Evolutionary conservation across 2,113 vertebrate species (phyloP).

Genomic region (Danionella cerebrum): DNA sequence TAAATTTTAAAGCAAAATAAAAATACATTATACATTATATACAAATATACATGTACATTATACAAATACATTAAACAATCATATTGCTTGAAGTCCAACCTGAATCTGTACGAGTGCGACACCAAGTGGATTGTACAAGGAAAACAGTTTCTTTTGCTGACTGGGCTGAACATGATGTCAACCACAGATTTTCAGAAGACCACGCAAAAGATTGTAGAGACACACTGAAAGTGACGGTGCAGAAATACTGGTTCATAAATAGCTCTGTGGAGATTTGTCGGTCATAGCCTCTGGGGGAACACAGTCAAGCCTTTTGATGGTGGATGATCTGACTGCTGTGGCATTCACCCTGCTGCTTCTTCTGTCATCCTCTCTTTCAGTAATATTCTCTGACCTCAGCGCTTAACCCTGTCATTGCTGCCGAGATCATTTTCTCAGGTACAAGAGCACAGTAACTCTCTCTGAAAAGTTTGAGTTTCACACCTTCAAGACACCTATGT

Average conservation of each 20-base stretch:
- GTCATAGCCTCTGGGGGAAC: conserved; percentile 3
- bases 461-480: no score
- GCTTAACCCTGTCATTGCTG: conserved; percentile 24
- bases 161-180: no score
- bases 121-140: no score
- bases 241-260: conserved; percentile 28
- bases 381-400: conserved; percentile 33
- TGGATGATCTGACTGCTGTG: conserved; percentile 39
- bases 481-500: no score
- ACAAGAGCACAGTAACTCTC: no score
- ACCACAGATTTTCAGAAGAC: not conserved
- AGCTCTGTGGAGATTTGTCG: conserved; percentile 26
- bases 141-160: no score
- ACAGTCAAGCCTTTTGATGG: conserved; percentile 16
- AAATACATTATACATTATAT: no score
- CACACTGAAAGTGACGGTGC: conserved; percentile 5
- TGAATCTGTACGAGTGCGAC: no score
- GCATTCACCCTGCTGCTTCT: conserved; percentile 26
- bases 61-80: no score
- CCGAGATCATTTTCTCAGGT: conserved; percentile 27
- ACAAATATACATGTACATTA: no score
- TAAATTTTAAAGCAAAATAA: no score
- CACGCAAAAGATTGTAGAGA: not conserved
- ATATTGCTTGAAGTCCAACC: no score
- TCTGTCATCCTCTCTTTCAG: conserved; percentile 27